Evolutionary conservation across 2,797 vertebrate genomes (phyloP).

Genomic region (Holocentrus rufus): DNA sequence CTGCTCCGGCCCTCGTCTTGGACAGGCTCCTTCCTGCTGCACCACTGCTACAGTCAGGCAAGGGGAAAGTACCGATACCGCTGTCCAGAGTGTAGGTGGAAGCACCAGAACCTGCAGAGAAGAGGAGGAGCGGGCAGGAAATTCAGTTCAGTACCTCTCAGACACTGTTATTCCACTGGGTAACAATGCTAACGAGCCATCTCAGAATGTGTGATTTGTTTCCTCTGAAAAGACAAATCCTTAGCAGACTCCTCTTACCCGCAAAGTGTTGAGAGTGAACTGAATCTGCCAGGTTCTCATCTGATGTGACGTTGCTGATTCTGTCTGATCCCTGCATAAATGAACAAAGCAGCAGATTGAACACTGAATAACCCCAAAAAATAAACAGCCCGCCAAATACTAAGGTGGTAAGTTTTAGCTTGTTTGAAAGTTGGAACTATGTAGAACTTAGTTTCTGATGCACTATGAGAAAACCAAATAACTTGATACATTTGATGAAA

Average conservation of each 20-base stretch:
- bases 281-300: constrained; percentile 87
- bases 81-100: constrained; percentile 96
- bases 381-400: neutral
- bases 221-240: neutral
- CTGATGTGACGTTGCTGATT: constrained; percentile 84
- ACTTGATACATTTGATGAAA: neutral
- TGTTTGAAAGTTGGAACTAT: neutral
- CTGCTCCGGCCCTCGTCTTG: constrained; percentile 84
- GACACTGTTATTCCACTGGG: neutral
- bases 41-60: constrained; percentile 90
- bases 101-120: constrained; percentile 87
- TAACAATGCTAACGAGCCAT: neutral
- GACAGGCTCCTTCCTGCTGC: constrained; percentile 87
- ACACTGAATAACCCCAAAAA: neutral
- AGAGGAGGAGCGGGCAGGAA: neutral
- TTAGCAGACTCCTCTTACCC: constrained; percentile 75
- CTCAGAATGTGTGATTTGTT: neutral
- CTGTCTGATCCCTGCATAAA: constrained; percentile 79
- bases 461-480: neutral
- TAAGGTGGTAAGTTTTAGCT: neutral
- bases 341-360: constrained; percentile 20
- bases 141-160: neutral
- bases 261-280: constrained; percentile 89
- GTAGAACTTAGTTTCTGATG: neutral
- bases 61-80: constrained; percentile 95